These are phyloP conservation scores for Leptopilina syphax DNA, from an alignment of 2,888 invertebrate species.

Conservation along the genomic window DNA sequence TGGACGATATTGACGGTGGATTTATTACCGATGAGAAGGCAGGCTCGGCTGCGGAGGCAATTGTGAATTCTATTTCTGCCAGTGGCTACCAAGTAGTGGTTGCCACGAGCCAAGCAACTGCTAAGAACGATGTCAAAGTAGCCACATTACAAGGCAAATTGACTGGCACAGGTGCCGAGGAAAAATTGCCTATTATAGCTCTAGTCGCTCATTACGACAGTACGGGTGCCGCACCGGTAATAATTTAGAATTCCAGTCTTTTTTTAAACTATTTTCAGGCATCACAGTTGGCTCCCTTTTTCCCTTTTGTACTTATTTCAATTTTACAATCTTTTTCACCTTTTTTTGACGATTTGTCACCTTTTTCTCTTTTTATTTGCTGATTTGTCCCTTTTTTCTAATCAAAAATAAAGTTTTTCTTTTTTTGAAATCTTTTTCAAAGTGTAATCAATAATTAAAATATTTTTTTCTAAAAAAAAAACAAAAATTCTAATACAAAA, in stretches of 20 bases:
- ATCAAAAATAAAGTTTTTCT: no score
- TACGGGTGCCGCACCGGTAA: conserved; percentile 92
- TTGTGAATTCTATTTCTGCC: conserved; percentile 92
- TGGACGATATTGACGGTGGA: conserved; percentile 85
- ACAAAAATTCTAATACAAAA: no score
- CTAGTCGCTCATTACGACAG: conserved; percentile 96
- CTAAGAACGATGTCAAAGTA: conserved; percentile 88
- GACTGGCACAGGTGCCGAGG: conserved; percentile 84
- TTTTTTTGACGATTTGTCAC: no score
- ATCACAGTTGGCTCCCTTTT: no score
- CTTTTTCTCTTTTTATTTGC: no score
- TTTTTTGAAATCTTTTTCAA: no score
- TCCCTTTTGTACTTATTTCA: no score
- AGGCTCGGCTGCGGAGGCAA: conserved; percentile 89
- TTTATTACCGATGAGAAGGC: conserved; percentile 84
- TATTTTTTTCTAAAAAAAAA: no score
- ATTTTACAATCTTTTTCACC: no score
- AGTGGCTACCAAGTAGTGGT: conserved; percentile 97
- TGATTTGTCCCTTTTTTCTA: no score
- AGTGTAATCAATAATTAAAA: no score
- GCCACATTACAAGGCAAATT: conserved; percentile 92
- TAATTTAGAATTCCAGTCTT: conserved; percentile 61
- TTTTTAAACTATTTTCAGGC: no score
- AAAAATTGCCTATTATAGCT: conserved; percentile 90
- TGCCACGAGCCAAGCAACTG: conserved; percentile 83